Evolutionary conservation across 1,140 invertebrate species (phyloP).

Genomic region (Oryctes rhinoceros): DNA sequence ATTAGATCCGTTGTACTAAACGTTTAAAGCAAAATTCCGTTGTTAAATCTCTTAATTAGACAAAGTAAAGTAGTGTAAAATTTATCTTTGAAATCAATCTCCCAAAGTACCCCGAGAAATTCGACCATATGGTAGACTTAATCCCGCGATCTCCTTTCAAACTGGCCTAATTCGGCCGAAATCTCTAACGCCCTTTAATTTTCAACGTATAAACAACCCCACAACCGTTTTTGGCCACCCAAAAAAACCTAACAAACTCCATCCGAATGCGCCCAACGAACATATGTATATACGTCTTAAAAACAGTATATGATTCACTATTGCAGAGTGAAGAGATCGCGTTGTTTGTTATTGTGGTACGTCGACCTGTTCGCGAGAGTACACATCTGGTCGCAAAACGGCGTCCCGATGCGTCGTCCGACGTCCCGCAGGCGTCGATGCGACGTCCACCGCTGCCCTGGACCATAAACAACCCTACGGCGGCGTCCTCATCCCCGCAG

Average conservation of each 20-base stretch:
- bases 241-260: slow-evolving; percentile 40
- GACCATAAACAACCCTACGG: slow-evolving; percentile 42
- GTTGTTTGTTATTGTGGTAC: slow-evolving; percentile 46
- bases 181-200: background rate
- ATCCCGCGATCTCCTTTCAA: background rate
- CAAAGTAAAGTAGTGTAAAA: too few species aligned
- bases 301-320: slow-evolving; percentile 47
- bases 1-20: too few species aligned
- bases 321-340: slow-evolving; percentile 44
- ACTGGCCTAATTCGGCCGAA: background rate
- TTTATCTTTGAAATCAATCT: too few species aligned
- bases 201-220: background rate
- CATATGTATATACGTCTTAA: slow-evolving; percentile 7
- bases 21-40: too few species aligned
- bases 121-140: background rate
- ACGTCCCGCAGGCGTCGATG: background rate
- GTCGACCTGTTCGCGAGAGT: slow-evolving; percentile 47
- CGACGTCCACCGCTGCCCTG: slow-evolving; percentile 21
- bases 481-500: slow-evolving; percentile 31
- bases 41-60: too few species aligned
- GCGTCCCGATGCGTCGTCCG: slow-evolving; percentile 28
- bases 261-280: background rate
- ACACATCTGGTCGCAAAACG: slow-evolving; percentile 51
- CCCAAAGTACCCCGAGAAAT: background rate
- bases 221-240: background rate